Conservation (phyloP, 2,113 vertebrate genomes). For the Megalops atlanticus region DNA sequence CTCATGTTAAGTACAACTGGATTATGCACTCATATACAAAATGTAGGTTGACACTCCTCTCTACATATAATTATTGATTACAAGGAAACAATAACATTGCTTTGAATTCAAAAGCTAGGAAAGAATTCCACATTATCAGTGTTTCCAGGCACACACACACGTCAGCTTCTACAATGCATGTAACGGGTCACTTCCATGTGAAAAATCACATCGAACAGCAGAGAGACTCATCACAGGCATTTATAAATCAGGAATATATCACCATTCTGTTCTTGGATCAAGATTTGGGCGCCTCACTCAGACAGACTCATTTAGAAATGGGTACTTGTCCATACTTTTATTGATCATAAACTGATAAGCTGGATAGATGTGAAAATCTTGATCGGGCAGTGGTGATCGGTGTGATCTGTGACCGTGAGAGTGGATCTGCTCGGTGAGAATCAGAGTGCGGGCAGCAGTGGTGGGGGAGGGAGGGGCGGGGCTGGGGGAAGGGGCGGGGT, state of each 20-base stretch:
- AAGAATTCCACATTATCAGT: not conserved
- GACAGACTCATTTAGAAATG: not conserved
- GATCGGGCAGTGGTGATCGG: constrained; percentile 2
- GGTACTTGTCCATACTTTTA: not conserved
- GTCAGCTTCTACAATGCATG: not conserved
- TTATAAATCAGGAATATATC: too few species aligned
- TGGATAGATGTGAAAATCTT: not conserved
- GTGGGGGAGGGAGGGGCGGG: constrained; percentile 13
- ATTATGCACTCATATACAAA: not conserved
- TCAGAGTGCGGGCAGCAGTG: constrained; percentile 3
- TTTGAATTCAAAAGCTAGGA: not conserved
- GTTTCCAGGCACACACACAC: not conserved
- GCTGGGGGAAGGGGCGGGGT: constrained; percentile 4
- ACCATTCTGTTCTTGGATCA: not conserved
- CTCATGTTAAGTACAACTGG: too few species aligned
- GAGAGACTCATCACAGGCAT: too few species aligned
- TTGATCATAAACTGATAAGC: too few species aligned
- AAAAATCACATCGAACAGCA: not conserved
- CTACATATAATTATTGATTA: not conserved
- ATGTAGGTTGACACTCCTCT: not conserved
- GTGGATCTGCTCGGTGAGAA: not conserved
- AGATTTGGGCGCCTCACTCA: not conserved
- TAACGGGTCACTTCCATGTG: not conserved
- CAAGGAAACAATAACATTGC: not conserved
- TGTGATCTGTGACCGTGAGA: not conserved